Conservation (phyloP, 2,113 vertebrate genomes). For the Nothocercus julius region DNA sequence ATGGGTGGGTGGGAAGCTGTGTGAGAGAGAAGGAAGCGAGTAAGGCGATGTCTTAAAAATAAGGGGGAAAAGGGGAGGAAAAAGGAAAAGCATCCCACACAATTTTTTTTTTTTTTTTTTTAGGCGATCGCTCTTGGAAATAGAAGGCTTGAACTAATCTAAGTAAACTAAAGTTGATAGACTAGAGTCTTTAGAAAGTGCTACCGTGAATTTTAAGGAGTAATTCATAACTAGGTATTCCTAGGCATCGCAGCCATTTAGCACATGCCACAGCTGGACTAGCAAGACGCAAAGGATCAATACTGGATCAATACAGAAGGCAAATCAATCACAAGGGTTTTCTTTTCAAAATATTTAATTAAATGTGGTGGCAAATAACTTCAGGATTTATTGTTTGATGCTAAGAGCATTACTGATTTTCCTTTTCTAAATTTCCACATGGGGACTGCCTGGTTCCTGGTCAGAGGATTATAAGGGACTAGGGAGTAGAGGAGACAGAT, state of each 20-base stretch:
- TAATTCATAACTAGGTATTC: slow-evolving; percentile 75
- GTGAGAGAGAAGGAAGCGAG: background rate
- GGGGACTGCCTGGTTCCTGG: slow-evolving; percentile 80
- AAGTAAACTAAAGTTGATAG: slow-evolving; percentile 6
- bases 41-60: background rate
- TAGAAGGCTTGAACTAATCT: background rate
- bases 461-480: slow-evolving; percentile 87
- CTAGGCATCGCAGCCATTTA: slow-evolving; percentile 78
- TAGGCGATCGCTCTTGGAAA: background rate
- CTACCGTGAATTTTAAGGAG: slow-evolving; percentile 64
- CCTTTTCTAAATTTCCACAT: slow-evolving; percentile 85
- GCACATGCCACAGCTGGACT: slow-evolving; percentile 81
- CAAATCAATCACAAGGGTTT: slow-evolving; percentile 90
- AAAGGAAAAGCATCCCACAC: background rate
- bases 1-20: background rate
- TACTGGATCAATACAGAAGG: slow-evolving; percentile 85
- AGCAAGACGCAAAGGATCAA: slow-evolving; percentile 81
- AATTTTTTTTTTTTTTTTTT: background rate
- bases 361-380: slow-evolving; percentile 91
- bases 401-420: slow-evolving; percentile 93
- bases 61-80: rapidly evolving
- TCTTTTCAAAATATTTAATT: slow-evolving; percentile 95
- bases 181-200: slow-evolving; percentile 2
- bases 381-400: slow-evolving; percentile 88
- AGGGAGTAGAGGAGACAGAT: slow-evolving; percentile 88